Percentiles rank a stretch among this genome's conserved stretches.
Conservation (phyloP, 1,140 invertebrate genomes). For the Bombus pascuorum region DNA sequence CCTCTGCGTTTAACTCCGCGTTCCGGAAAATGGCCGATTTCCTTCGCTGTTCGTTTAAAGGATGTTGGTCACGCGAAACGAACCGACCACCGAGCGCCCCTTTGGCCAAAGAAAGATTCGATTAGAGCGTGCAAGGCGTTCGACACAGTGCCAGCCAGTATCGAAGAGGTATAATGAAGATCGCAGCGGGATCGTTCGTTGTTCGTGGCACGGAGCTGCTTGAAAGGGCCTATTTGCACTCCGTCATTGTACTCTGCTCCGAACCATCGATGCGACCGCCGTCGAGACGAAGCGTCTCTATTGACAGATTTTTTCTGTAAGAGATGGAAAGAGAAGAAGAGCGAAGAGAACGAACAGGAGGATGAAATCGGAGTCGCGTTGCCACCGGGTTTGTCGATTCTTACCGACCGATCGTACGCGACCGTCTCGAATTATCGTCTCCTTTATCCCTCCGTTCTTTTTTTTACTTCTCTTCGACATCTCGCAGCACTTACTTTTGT, state of each 20-base stretch:
- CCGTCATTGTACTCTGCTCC: slow-evolving; percentile 66
- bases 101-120: slow-evolving; percentile 45
- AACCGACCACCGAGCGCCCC: background rate
- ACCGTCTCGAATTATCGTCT: background rate
- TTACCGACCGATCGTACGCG: background rate
- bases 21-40: slow-evolving; percentile 9
- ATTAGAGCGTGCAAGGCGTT: slow-evolving; percentile 42
- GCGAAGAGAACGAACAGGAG: slow-evolving; percentile 1
- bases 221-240: slow-evolving; percentile 71
- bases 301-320: slow-evolving; percentile 72
- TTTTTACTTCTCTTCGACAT: background rate
- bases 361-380: background rate
- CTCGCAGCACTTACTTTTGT: background rate
- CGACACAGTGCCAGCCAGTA: slow-evolving; percentile 34
- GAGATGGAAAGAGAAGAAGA: slow-evolving; percentile 39
- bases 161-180: slow-evolving; percentile 67
- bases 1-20: background rate
- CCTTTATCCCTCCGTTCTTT: background rate
- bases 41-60: background rate
- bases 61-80: slow-evolving; percentile 19
- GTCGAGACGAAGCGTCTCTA: slow-evolving; percentile 59
- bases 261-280: slow-evolving; percentile 43
- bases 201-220: slow-evolving; percentile 55
- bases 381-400: slow-evolving; percentile 61
- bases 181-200: slow-evolving; percentile 68